A percentile compares a stretch with the other conserved stretches of the same genome.
Evolutionary conservation across 1,140 invertebrate genomes (phyloP).

Genomic region (Philopotamus ludificatus): DNA sequence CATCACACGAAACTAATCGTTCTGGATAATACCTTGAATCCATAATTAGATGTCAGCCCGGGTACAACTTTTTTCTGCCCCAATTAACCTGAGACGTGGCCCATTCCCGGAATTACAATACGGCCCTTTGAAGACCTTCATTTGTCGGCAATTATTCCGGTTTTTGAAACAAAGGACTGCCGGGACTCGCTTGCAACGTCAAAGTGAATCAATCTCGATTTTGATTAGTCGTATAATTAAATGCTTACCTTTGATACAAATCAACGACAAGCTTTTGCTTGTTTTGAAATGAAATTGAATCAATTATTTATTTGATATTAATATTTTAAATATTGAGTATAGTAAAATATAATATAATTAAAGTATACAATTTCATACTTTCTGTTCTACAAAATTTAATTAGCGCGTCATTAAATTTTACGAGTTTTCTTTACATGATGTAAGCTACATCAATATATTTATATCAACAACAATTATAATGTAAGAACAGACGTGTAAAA

Average conservation of each 20-base stretch:
- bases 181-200: background rate
- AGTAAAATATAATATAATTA: too few relatives aligned
- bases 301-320: too few relatives aligned
- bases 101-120: conserved; percentile 11
- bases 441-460: too few relatives aligned
- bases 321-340: too few relatives aligned
- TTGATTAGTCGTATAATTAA: background rate
- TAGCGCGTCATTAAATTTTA: too few relatives aligned
- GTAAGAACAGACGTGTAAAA: too few relatives aligned
- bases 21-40: conserved; percentile 22
- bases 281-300: too few relatives aligned
- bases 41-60: conserved; percentile 24
- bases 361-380: too few relatives aligned
- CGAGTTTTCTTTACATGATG: too few relatives aligned
- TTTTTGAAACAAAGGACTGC: background rate
- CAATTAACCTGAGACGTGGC: conserved; percentile 23
- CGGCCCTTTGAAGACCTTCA: background rate
- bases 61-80: conserved; percentile 21
- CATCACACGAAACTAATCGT: conserved; percentile 17
- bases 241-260: background rate
- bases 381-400: too few relatives aligned
- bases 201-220: background rate
- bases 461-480: too few relatives aligned
- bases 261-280: too few relatives aligned
- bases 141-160: background rate